Percentiles rank a stretch among this genome's conserved stretches.
phyloP scores from a whole-genome alignment of 2,113 vertebrate species.

The Heterotis niloticus region DNA sequence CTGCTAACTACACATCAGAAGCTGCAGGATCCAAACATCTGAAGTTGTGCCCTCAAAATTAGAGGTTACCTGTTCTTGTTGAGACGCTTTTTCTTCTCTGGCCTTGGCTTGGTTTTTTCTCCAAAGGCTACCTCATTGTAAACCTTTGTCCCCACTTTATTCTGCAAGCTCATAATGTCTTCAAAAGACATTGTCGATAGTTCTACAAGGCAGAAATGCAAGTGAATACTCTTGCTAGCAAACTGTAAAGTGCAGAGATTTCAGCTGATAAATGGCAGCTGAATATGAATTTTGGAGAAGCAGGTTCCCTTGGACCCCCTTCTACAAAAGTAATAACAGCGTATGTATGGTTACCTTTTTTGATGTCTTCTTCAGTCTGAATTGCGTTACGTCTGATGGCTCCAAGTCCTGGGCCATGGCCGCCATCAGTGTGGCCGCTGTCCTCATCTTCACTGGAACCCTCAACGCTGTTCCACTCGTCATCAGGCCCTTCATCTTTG shows the following conservation, averaged over 20 bases:
- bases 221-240: background rate
- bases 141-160: constrained; percentile 60
- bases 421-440: constrained; percentile 13
- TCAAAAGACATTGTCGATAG: constrained; percentile 67
- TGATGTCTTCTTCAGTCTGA: constrained; percentile 20
- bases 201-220: constrained; percentile 41
- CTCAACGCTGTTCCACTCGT: background rate
- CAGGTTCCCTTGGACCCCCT: background rate
- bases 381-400: background rate
- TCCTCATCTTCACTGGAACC: constrained; percentile 3
- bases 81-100: constrained; percentile 45
- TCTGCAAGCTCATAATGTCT: constrained; percentile 62
- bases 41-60: background rate
- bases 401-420: background rate
- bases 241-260: background rate
- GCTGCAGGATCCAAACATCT: too few relatives aligned
- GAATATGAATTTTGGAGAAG: background rate
- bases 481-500: background rate
- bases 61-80: constrained; percentile 64
- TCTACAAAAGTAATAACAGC: too few relatives aligned
- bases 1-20: background rate
- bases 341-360: constrained; percentile 41
- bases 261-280: background rate
- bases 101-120: background rate
- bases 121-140: constrained; percentile 55